A percentile compares a stretch with the other conserved stretches of the same genome.
Evolutionary conservation across 2,113 vertebrate genomes (phyloP).

Genomic region (Sapajus apella): DNA sequence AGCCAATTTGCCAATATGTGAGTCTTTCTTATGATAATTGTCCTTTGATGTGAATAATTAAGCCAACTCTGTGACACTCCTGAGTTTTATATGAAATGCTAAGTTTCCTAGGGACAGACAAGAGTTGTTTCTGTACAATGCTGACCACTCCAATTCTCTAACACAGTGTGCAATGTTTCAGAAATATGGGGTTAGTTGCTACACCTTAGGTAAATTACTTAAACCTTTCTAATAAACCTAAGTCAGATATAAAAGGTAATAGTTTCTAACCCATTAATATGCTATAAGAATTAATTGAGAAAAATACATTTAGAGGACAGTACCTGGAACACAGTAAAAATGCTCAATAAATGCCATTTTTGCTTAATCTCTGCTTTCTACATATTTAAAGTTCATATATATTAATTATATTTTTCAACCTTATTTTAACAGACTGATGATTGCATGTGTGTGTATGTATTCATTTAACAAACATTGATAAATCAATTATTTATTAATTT

Average conservation of each 20-base stretch:
- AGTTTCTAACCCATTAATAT: neutral
- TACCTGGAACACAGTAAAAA: neutral
- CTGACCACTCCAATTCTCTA: neutral
- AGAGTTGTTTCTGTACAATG: neutral
- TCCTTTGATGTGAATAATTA: neutral
- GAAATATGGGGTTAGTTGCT: neutral
- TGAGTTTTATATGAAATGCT: neutral
- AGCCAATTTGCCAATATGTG: neutral
- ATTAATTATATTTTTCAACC: neutral
- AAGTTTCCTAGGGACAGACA: neutral
- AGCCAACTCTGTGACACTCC: neutral
- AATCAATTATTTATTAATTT: neutral
- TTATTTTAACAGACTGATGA: conserved; percentile 14
- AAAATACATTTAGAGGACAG: neutral
- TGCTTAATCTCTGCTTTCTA: neutral
- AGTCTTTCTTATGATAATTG: neutral
- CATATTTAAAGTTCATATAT: neutral
- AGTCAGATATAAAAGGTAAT: neutral
- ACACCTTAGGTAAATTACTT: neutral
- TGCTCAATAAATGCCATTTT: neutral
- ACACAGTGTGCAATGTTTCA: neutral
- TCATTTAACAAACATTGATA: neutral
- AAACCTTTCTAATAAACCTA: neutral
- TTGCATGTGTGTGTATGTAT: neutral
- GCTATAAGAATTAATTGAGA: conserved; percentile 6